These are phyloP conservation scores for Choreutis nemorana DNA, from an alignment of 2,888 invertebrate genomes.

Conservation along the genomic window DNA sequence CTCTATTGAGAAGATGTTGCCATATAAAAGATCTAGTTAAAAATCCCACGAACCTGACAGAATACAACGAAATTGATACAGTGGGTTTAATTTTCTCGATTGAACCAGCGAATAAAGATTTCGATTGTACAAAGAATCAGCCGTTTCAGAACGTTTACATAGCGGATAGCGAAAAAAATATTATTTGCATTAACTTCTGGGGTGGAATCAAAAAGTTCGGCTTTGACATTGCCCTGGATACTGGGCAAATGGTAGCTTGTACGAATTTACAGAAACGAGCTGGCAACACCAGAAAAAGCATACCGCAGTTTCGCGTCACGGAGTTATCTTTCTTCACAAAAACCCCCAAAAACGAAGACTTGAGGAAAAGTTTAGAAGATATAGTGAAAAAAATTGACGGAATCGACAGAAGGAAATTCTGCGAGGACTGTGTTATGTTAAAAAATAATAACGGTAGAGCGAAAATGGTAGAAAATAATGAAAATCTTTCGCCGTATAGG, in stretches of 20 bases:
- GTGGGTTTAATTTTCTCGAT: constrained; percentile 72
- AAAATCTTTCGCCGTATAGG: constrained; percentile 43
- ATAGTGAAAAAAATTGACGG: constrained; percentile 33
- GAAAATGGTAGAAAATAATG: constrained; percentile 19
- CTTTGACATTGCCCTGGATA: constrained; percentile 62
- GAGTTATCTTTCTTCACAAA: constrained; percentile 69
- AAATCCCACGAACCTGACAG: constrained; percentile 24
- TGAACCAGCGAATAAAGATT: constrained; percentile 47
- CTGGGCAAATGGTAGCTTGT: constrained; percentile 65
- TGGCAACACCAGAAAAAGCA: constrained; percentile 52
- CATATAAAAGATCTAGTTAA: constrained; percentile 48
- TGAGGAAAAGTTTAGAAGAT: constrained; percentile 47
- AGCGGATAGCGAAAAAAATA: constrained; percentile 59
- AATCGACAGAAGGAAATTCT: constrained; percentile 24
- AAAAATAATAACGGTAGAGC: constrained; percentile 28
- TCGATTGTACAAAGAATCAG: constrained; percentile 29
- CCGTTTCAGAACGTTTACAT: constrained; percentile 67
- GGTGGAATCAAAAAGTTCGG: constrained; percentile 56
- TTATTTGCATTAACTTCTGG: constrained; percentile 65
- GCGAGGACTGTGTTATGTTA: constrained; percentile 30
- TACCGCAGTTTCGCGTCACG: constrained; percentile 68
- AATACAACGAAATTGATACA: constrained; percentile 77
- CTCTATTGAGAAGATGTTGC: constrained; percentile 39
- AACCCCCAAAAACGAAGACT: constrained; percentile 62
- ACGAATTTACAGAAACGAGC: constrained; percentile 70